Evolutionary conservation across 2,797 vertebrate species (phyloP), one percentile per base, ranked within the genome.

Genomic region (Decapterus maruadsi): DNA sequence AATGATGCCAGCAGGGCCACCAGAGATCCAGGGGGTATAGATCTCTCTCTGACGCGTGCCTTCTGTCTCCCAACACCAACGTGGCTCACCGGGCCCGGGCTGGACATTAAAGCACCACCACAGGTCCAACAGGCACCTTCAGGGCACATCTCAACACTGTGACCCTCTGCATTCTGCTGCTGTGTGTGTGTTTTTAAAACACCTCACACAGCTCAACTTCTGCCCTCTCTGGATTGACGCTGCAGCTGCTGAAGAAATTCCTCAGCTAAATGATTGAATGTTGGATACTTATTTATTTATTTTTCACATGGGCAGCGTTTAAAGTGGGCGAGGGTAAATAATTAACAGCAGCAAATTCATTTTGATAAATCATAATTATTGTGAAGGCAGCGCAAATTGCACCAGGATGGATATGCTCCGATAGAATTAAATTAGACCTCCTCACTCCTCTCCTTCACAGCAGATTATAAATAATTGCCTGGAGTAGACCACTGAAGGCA

Each of bases 361-460:
- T 89, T 69, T 75, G 75, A 93, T 92, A 90, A 92, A 93, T 93
- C 90, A 87, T 81, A 92, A 91, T 94, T 93, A 92, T 87, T 81
- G 81, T 84, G 83, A 92, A 89, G 85, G 86, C 82, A 77, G 78
- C 29, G 73, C 77, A 90, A 92, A 92, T 86, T 90, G 86, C 85
- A 84, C 56, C 51, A 76, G 78, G 84, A 87, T 86, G 87, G 88
- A 85, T 86, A 84, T 84, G 89, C 84, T 87, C 80, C 40, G 58
- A 73, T 86, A 86, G 85, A 87, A 86, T 90, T 62, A 80, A 90
- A 92, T 90, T 88, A 89, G 83, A 85, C 78, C 79, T 71, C 72
- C 84, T 70, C 87, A 87, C 81, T 83, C 38, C 84, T 91, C 82
- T 81, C 81, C 74, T 87, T 88, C 89, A 89, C 86, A 78, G 59